Percentiles rank a stretch among this genome's conserved stretches.
These are phyloP conservation scores for Catostylus mosaicus DNA, from an alignment of 30 jellyfish, hydroid and myxozoan genomes.

Conservation along the genomic window DNA sequence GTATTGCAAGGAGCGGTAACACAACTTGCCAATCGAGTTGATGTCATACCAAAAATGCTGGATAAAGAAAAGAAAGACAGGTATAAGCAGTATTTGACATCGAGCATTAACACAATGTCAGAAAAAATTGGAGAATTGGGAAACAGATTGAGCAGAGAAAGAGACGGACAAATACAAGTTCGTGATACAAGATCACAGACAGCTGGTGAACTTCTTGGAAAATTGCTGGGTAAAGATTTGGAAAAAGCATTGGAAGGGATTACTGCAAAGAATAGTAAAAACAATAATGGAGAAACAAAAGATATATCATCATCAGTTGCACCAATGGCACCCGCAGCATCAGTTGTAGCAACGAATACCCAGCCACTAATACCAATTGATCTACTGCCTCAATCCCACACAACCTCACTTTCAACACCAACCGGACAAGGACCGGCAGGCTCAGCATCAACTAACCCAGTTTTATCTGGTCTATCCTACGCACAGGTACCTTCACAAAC, in stretches of 20 bases:
- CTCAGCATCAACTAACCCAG: constrained; percentile 44
- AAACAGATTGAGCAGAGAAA: background rate
- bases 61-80: constrained; percentile 27
- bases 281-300: constrained; percentile 15
- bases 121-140: constrained; percentile 36
- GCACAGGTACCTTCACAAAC: constrained; percentile 40
- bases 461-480: constrained; percentile 19
- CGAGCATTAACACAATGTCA: constrained; percentile 36
- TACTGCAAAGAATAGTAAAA: background rate
- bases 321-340: constrained; percentile 13
- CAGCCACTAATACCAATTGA: constrained; percentile 51
- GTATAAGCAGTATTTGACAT: constrained; percentile 17
- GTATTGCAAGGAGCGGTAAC: constrained; percentile 53
- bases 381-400: constrained; percentile 33
- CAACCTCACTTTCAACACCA: constrained; percentile 62
- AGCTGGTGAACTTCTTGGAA: constrained; percentile 47
- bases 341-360: constrained; percentile 3
- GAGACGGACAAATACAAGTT: constrained; percentile 13
- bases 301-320: background rate
- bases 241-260: constrained; percentile 39
- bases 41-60: constrained; percentile 29
- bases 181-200: constrained; percentile 56
- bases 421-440: constrained; percentile 76
- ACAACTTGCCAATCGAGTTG: constrained; percentile 33
- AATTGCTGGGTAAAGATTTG: constrained; percentile 51